phyloP scores from a whole-genome alignment of 2,113 vertebrate species.

The Amphiprion percula region DNA sequence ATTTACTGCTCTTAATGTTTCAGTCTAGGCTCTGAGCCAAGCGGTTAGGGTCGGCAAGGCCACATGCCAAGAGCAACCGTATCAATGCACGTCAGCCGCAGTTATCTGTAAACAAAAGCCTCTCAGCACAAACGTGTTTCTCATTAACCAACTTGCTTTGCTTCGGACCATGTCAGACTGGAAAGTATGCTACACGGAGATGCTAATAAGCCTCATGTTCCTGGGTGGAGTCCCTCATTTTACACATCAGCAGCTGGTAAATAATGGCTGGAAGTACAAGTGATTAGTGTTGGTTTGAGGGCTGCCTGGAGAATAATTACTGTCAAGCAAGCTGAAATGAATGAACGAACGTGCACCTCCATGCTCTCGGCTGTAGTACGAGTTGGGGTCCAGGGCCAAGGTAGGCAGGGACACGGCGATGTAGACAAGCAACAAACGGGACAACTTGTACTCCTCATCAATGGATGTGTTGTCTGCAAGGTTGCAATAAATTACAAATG shows the following conservation, averaged over 20 bases:
- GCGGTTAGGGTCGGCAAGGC: constrained; percentile 61
- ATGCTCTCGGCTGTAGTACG: constrained; percentile 87
- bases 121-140: constrained; percentile 70
- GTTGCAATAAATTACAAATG: background rate
- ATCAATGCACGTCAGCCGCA: constrained; percentile 74
- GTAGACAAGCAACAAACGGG: constrained; percentile 91
- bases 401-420: constrained; percentile 90
- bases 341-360: constrained; percentile 86
- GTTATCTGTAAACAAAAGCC: constrained; percentile 79
- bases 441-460: constrained; percentile 93
- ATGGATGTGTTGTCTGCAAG: constrained; percentile 85
- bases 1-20: constrained; percentile 69
- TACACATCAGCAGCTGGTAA: constrained; percentile 47
- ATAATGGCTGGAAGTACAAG: constrained; percentile 41
- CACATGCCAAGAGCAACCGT: constrained; percentile 75
- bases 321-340: constrained; percentile 43
- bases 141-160: constrained; percentile 66
- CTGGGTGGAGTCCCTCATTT: constrained; percentile 46
- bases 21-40: constrained; percentile 70
- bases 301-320: constrained; percentile 44
- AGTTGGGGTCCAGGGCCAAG: constrained; percentile 87
- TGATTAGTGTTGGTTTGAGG: constrained; percentile 38
- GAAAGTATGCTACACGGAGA: constrained; percentile 69
- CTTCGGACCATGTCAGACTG: constrained; percentile 54
- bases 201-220: constrained; percentile 48